phyloP scores from a whole-genome alignment of 2,113 vertebrate genomes.

The Fulmarus glacialis region DNA sequence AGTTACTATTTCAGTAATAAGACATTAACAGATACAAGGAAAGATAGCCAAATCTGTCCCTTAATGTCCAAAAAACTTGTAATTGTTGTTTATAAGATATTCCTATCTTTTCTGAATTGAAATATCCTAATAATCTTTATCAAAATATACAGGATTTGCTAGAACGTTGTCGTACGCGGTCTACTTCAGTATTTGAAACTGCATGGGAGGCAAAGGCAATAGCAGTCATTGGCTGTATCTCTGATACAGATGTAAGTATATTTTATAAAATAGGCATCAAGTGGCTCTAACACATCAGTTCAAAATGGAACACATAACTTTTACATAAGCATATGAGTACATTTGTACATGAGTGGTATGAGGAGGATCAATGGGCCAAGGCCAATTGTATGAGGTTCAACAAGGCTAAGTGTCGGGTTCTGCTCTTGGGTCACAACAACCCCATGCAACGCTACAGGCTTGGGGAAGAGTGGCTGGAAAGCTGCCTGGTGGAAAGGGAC shows the following conservation, averaged over 20 bases:
- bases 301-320: background rate
- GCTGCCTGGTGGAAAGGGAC: no score
- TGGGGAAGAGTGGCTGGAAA: no score
- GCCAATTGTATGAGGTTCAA: no score
- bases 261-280: background rate
- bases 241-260: conserved; percentile 86
- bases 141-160: conserved; percentile 85
- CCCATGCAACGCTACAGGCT: no score
- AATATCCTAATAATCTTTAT: background rate
- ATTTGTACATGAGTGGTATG: background rate
- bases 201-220: conserved; percentile 96
- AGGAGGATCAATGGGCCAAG: background rate
- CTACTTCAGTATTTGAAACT: conserved; percentile 88
- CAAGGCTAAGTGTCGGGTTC: no score
- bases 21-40: background rate
- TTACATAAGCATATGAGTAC: background rate
- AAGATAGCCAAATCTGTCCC: background rate
- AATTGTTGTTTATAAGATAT: background rate
- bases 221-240: conserved; percentile 88
- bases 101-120: background rate
- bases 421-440: no score
- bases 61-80: background rate
- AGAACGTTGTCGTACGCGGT: conserved; percentile 86
- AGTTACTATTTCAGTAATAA: background rate
- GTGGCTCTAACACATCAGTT: background rate